Base-by-base conservation (phyloP, 2,797 vertebrate genomes). In the Craterocephalus amniculus region DNA sequence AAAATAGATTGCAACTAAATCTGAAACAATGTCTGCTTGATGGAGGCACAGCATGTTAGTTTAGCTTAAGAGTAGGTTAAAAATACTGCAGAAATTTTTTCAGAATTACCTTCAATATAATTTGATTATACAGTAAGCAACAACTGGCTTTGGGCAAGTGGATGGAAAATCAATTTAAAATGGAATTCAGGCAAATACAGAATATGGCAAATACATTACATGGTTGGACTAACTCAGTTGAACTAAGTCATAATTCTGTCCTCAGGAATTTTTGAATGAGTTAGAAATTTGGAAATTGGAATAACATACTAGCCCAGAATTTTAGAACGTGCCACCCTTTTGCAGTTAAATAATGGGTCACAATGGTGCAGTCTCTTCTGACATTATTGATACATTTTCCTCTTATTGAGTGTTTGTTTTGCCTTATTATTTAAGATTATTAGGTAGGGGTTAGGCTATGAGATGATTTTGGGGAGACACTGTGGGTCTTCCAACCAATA, bases 1-100 rank as follows among this genome's bases (percentile, higher is more conserved):
- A 86, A 84, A 87, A 88, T 82, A 79, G 80, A 85, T 88, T 85
- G 72, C 20, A 80, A 74, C 77, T 67, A 64, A 58, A 83, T 65
- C 85, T 81, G 80, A 78, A 85, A 87, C 76, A 87, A 76, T 75
- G 55, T 72, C 64, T 75, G 78, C 76, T 57, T 74, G 63, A 85
- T 87, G 74, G 70, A 81, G 76, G 52, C 36, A 52, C 73, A 67
- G 63, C 72, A 76, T 67, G 60, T 76, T 72, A 64, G 79, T 52
- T 78, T 58, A 76, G 48, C 70, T 65, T 67, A 40, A 74, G 80
- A 74, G 43, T 58, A 72, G 63, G 52, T 26, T 76, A 76, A 80
- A 80, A 74, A 66, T 63, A 57, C 40, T 11, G 31, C 43, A 45
- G 36, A 49, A 69, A 73, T 7, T 61, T 66, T 72, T 64, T 70